Evolutionary conservation across 2,113 vertebrate genomes (phyloP).

Genomic region (Microtus richardsoni): DNA sequence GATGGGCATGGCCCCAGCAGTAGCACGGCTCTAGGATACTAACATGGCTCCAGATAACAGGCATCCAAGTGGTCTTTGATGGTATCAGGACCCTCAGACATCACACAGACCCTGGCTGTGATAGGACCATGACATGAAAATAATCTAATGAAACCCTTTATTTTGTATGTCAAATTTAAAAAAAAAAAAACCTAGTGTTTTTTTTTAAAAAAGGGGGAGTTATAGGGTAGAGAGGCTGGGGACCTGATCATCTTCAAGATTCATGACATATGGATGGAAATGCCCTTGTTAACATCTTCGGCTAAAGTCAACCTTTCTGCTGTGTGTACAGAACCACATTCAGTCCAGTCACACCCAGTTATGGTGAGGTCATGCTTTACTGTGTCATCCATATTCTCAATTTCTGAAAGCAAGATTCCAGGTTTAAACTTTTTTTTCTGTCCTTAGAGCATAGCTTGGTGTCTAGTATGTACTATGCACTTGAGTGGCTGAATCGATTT

Average conservation of each 20-base stretch:
- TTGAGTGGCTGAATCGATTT: conserved; percentile 36
- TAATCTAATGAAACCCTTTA: not conserved
- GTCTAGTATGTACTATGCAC: not conserved
- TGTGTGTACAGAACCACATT: not conserved
- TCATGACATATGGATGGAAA: not conserved
- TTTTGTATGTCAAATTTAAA: not conserved
- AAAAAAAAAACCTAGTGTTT: not conserved
- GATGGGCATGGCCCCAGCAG: not conserved
- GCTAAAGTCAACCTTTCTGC: not conserved
- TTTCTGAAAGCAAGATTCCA: not conserved
- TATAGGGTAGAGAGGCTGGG: not conserved
- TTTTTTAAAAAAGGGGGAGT: not conserved
- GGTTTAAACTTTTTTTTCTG: not conserved
- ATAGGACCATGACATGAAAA: not conserved
- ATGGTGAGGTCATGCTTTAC: not conserved
- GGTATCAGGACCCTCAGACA: not conserved
- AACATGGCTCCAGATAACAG: not conserved
- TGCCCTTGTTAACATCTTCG: not conserved
- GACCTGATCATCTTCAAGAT: not conserved
- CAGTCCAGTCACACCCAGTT: not conserved
- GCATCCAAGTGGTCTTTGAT: not conserved
- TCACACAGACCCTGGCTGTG: not conserved
- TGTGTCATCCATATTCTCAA: not conserved
- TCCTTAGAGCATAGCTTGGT: not conserved
- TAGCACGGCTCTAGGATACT: not conserved